Evolutionary conservation across 1,140 invertebrate genomes (phyloP).

Genomic region (Lethrus apterus): DNA sequence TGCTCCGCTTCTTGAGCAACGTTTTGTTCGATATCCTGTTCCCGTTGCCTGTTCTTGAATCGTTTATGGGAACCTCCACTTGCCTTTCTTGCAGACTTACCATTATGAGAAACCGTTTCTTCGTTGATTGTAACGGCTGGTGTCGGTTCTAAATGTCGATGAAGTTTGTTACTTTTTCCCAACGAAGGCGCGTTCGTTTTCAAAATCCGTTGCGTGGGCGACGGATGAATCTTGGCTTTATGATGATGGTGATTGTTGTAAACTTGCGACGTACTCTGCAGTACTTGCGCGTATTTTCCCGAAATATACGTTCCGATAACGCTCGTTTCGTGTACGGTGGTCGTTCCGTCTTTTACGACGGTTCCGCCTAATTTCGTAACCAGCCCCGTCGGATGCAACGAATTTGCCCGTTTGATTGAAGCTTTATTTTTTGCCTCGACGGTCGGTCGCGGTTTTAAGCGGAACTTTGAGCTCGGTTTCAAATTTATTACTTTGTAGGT

Average conservation of each 20-base stretch:
- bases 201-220: slow-evolving; percentile 57
- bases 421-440: slow-evolving; percentile 41
- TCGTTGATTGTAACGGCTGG: slow-evolving; percentile 49
- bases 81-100: too few relatives aligned
- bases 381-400: slow-evolving; percentile 63
- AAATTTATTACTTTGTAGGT: slow-evolving; percentile 46
- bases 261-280: slow-evolving; percentile 39
- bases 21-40: slow-evolving; percentile 39
- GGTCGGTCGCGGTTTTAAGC: slow-evolving; percentile 48
- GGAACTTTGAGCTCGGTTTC: slow-evolving; percentile 39
- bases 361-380: slow-evolving; percentile 76
- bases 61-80: slow-evolving; percentile 34
- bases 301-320: slow-evolving; percentile 83
- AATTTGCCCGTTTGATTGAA: slow-evolving; percentile 44
- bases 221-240: slow-evolving; percentile 53
- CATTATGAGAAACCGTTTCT: too few relatives aligned
- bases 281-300: slow-evolving; percentile 77
- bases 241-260: slow-evolving; percentile 32
- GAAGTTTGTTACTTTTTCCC: slow-evolving; percentile 44
- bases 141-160: slow-evolving; percentile 54
- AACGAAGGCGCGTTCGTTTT: slow-evolving; percentile 65
- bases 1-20: slow-evolving; percentile 29
- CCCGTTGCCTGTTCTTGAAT: slow-evolving; percentile 35
- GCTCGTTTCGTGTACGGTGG: slow-evolving; percentile 79
- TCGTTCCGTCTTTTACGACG: slow-evolving; percentile 71